Base-by-base conservation (phyloP, 2,113 vertebrate genomes). In the Xenopus tropicalis region DNA sequence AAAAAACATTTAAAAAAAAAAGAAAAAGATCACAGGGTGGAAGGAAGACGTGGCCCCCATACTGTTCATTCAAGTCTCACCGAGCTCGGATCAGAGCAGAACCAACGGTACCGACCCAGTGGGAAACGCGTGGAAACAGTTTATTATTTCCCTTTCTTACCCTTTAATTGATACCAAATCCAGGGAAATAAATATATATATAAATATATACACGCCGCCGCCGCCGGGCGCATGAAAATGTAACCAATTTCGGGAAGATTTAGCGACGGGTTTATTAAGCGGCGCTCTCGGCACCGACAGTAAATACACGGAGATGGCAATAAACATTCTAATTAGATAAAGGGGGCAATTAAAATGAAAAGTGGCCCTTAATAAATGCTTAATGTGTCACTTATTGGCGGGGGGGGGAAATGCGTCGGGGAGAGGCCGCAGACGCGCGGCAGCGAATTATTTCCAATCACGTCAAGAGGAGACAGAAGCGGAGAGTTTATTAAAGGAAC, bases 1-100 rank as follows among this genome's bases (percentile, higher is more conserved):
- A 43, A 16, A 16, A 58, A 37, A 68, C 42, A 42, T 22, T 9
- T 61, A 20, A 37, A 51, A 65, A 68, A 61, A 63, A 66, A 20
- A 22, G 19, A 14, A 42, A 21, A n/a, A 48, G 22, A 29, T 14
- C 22, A 57, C 17, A 23, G 29, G 42, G 63, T 2, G 48, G 11
- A 19, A 61, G 5, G 22, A 7, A 59, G 11, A 20, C 20, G 57
- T 5, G 8, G 20, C 22, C 52, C 37, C 8, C 16, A 46, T 23
- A 59, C 57, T 59, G 57, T 59, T 59, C 23, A 59, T 13, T 59
- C 57, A 59, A 48, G 14, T n/a, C 37, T 16, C 20, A 12, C 37
- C 4, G 13, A 66, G 64, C 62, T 13, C 62, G 23, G 42, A 44
- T 59, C 57, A 22, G 57, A 5, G 12, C 10, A 12, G 19, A 59